A percentile compares a stretch with the other conserved stretches of the same genome.
Conservation (phyloP, 2,797 vertebrate species). For the Loriculus beryllinus region DNA sequence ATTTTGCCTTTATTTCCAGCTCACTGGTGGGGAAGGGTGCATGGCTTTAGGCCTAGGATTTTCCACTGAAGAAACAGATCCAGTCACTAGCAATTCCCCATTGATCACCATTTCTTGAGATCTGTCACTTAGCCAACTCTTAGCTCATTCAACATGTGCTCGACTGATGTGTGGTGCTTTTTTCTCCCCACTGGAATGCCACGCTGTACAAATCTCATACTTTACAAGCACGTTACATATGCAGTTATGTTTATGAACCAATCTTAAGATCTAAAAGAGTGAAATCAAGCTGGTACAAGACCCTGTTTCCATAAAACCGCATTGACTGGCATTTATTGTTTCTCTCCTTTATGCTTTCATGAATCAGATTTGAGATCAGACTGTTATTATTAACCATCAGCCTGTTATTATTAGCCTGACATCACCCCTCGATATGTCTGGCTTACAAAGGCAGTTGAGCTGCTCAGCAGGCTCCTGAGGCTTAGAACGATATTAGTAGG, state of each 20-base stretch:
- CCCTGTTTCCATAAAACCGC: not conserved
- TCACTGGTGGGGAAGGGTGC: not conserved
- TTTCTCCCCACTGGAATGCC: not conserved
- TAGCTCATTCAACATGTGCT: not conserved
- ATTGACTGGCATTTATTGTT: not conserved
- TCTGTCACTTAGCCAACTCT: not conserved
- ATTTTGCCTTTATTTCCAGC: not conserved
- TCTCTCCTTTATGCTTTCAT: not conserved
- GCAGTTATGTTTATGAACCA: not conserved
- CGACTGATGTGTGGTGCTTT: not conserved
- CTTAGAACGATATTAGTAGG: not conserved
- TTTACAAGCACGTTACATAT: not conserved
- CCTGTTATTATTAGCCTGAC: constrained; percentile 38
- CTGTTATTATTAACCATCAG: constrained; percentile 33
- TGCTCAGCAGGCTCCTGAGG: constrained; percentile 3
- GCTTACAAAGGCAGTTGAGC: not conserved
- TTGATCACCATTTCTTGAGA: not conserved
- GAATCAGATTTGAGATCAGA: constrained; percentile 25
- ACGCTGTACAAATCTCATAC: not conserved
- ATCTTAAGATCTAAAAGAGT: not conserved
- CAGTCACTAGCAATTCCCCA: not conserved
- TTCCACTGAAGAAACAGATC: not conserved
- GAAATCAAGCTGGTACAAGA: not conserved
- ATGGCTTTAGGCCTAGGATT: not conserved
- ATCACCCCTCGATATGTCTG: constrained; percentile 17